Base-by-base conservation (phyloP, 2,888 invertebrate genomes). In the Orchesellides sinensis region DNA sequence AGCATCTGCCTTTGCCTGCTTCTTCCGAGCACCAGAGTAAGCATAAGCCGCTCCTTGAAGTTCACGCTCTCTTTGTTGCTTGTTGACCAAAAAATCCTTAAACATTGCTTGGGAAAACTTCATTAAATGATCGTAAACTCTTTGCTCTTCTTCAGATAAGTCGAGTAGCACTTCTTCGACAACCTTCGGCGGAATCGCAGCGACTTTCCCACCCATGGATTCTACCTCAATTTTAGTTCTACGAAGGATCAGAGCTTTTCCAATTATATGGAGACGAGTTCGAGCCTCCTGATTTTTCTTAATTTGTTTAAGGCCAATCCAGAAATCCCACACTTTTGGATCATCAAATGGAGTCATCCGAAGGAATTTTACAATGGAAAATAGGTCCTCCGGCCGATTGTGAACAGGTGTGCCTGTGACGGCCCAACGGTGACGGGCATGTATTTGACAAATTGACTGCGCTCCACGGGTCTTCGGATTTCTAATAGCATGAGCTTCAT, bases 361-460 rank as follows among this genome's bases (percentile, higher is more conserved):
- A 8, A 99, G 90, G 90, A 97, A 99, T 90, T 97, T 95, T 14
- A 96, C 89, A 59, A 96, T 90, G 0, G 95, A 93, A 90, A 93
- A 96, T 47, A 96, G 91, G 90, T 96, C 87, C 25, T 52, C 63
- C 1, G 87, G 84, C 19, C 77, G 70, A 45, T 99, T 99, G 89
- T 98, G 98, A 52, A 99, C 94, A 0, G 98, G 98, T 0, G 98
- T 98, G 27, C 98, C 98, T 0, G 98, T 97, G 21, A 98, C 92
- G 0, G 94, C 94, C 96, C 96, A 97, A 12, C 96, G 93, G 0
- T 92, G 91, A 75, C 90, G 92, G 5, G 93, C 93, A 0, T 90
- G 88, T 59, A 97, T 90, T 1, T 91, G 90, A 89, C 94, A 94
- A 6, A 94, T 94, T 0, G 95, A 94, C 83, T 91, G 89, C 0